Evolutionary conservation across 2,113 vertebrate species (phyloP).

Genomic region (Microcebus ravelobensis): DNA sequence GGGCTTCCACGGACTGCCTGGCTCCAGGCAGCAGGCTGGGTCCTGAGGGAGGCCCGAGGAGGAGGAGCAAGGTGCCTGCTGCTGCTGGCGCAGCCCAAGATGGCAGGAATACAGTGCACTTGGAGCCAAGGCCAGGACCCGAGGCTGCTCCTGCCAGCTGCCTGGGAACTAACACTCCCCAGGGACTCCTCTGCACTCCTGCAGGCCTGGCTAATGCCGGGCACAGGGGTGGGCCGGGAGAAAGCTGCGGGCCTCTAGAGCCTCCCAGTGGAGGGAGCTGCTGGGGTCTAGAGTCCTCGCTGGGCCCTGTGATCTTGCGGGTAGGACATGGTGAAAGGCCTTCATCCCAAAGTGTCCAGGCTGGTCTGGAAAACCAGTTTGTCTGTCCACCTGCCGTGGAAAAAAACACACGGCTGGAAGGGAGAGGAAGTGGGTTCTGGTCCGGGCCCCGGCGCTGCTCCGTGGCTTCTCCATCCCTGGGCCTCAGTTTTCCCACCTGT

Average conservation of each 20-base stretch:
- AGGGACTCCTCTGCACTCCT: neutral
- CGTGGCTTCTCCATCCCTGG: neutral
- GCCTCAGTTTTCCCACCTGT: slow-evolving; percentile 29
- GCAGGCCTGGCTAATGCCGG: neutral
- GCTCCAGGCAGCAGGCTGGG: slow-evolving; percentile 50
- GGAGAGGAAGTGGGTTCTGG: neutral
- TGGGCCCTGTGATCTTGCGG: neutral
- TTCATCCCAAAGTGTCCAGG: neutral
- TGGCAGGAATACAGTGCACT: neutral
- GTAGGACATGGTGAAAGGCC: neutral
- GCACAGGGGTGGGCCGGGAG: too few relatives aligned
- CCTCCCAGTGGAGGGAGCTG: neutral
- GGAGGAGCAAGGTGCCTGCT: slow-evolving; percentile 3
- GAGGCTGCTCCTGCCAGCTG: neutral
- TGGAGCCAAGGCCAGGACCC: neutral
- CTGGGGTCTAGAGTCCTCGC: neutral
- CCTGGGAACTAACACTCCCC: neutral
- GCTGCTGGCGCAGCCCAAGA: neutral
- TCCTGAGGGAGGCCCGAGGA: slow-evolving; percentile 10
- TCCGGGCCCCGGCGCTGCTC: neutral
- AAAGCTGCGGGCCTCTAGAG: neutral
- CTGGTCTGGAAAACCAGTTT: neutral
- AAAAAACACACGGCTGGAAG: neutral
- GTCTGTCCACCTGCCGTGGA: neutral
- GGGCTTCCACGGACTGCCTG: slow-evolving; percentile 58